Base-by-base conservation (phyloP, 2,113 vertebrate genomes). In the Cyphomyrus plagiostoma region DNA sequence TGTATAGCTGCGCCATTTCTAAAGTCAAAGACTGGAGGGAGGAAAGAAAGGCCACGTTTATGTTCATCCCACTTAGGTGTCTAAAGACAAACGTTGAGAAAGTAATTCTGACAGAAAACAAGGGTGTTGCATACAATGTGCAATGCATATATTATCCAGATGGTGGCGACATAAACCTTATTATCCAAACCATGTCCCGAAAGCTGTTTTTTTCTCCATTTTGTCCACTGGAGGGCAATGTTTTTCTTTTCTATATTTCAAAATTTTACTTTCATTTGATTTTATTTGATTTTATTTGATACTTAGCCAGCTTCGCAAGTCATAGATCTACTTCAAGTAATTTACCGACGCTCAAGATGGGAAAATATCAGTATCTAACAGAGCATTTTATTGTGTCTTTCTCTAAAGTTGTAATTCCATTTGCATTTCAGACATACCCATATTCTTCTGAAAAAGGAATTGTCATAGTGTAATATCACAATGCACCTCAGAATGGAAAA, bases 101-200 rank as follows among this genome's bases (percentile, higher is more conserved):
- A n/a, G 66, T 74, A 35, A 30, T 74, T 15, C 66, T 30, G 66
- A 35, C 3, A 6, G 30, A 42, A 15, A 42, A 80, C 19, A 42
- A 17, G 35, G 5, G 13, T 35, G 30, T 17, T 17, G 70, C 30
- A 11, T 74, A 17, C 2, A 74, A 30, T 5, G 70, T 74, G 39
- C 5, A 35, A 77, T 53, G 17, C 35, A 6, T 35, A 35, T 77
- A 80, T 39, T 19, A 0, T 0, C 92, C 94, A 13, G 88, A 86
- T 92, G 94, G 93, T 92, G 93, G 91, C 90, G 90, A 91, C 88
- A 11, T 91, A 80, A 58, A 8, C 88, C 30, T 17, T 90, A 88
- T 4, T 8, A 4, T 26, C 2, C 26, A 85, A 56, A 49, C 50
- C 1, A 35, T 2, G 39, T 15, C 10, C 1, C 62, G 80, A 88